Evolutionary conservation across 1,140 invertebrate species (phyloP), one percentile per base, ranked within the genome.

Genomic region (Agrypnia vestita): DNA sequence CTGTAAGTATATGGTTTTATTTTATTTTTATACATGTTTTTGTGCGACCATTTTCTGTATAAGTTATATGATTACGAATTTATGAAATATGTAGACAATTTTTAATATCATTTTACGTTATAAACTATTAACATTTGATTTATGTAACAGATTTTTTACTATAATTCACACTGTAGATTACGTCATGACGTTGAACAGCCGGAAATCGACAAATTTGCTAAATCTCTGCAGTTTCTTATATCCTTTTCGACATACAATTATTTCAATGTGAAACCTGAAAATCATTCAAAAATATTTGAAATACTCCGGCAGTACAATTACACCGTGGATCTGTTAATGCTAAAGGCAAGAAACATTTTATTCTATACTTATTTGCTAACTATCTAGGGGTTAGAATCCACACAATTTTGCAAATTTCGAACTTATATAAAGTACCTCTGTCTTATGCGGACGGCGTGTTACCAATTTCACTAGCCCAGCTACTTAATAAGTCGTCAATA

Each of bases 211-310:
- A 15, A 56, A 13, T 75, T 75, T 17, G 72, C 55, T 0, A 75
- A 75, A 44, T 75, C 72, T 59, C 53, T 75, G 0, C 19, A 75
- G 21, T 55, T 21, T 19, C 55, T 75, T 3, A 51, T 59, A 35
- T 75, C 72, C 7, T 75, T 75, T 75, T 55, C 55, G 6, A 75
- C 72, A n/a, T 75, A 53, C 17, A 44, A 75, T 59, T 75, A 75
- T 75, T 59, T 46, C 59, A 12, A 75, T 9, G 15, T 4, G 46
- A 11, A 35, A 12, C 56, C 59, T 59, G 8, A 75, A 44, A 75
- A 75, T 75, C 55, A 75, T 56, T 35, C 53, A 61, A 15, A 21
- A 35, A 59, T 75, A 59, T 56, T 75, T 75, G 21, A 46, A 59
- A 56, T 75, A 12, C 55, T 75, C 4, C 3, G 21, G 56, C 8